Evolutionary conservation across 2,797 vertebrate species (phyloP).

Genomic region (Cyprinella venusta): DNA sequence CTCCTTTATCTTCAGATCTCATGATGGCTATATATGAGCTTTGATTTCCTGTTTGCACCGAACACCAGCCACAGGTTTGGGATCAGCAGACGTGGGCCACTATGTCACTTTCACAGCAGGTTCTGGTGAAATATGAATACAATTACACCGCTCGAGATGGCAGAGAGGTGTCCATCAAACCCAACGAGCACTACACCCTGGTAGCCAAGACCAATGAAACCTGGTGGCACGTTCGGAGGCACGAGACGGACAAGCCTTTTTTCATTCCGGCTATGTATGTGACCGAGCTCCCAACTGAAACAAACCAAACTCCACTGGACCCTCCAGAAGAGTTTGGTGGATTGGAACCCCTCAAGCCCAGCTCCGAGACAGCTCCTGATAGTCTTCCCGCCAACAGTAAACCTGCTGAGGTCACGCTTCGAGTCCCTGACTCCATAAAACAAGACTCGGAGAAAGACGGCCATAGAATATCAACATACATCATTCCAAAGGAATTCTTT

Average conservation of each 20-base stretch:
- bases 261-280: constrained; percentile 92
- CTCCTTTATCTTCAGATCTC: constrained; percentile 61
- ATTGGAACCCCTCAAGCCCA: constrained; percentile 25
- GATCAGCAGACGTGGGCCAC: neutral
- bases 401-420: neutral
- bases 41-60: constrained; percentile 44
- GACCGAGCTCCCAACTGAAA: constrained; percentile 73
- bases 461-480: constrained; percentile 67
- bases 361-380: neutral
- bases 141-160: constrained; percentile 88
- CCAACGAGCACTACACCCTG: constrained; percentile 87
- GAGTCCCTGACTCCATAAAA: neutral
- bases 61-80: constrained; percentile 17
- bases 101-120: constrained; percentile 67
- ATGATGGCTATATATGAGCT: constrained; percentile 10
- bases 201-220: constrained; percentile 90
- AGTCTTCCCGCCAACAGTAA: neutral
- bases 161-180: constrained; percentile 85
- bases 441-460: constrained; percentile 40
- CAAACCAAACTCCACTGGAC: neutral
- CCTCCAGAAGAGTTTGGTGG: constrained; percentile 1
- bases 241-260: constrained; percentile 83
- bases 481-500: constrained; percentile 57
- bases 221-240: constrained; percentile 93
- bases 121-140: constrained; percentile 85